These are phyloP conservation scores for Calcarius lapponicus DNA, from an alignment of 2,797 vertebrate genomes.

Conservation along the genomic window DNA sequence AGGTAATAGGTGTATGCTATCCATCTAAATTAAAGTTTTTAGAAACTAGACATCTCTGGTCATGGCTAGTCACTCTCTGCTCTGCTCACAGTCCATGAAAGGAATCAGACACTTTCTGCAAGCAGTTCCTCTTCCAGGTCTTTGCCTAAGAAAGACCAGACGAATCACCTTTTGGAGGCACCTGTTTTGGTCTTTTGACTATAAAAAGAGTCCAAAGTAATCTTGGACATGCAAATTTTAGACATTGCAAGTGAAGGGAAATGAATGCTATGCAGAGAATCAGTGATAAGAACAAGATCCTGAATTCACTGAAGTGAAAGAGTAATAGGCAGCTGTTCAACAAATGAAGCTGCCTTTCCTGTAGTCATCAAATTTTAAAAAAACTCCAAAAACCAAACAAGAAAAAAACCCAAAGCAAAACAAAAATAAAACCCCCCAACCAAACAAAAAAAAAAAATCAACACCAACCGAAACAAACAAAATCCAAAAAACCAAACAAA, in stretches of 20 bases:
- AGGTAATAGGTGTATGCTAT: not conserved
- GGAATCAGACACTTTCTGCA: not conserved
- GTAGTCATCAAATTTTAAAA: not conserved
- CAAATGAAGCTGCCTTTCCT: not conserved
- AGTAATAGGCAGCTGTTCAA: not conserved
- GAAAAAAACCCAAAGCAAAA: not conserved
- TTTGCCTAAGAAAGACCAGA: not conserved
- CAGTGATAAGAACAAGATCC: not conserved
- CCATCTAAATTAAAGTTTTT: not conserved
- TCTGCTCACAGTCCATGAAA: not conserved
- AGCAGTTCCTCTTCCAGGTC: not conserved
- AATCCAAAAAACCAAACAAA: not conserved
- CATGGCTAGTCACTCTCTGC: not conserved
- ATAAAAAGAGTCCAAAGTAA: not conserved
- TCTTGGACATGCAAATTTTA: not conserved
- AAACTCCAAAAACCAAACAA: not conserved
- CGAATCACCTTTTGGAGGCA: not conserved
- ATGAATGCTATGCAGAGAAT: rapidly evolving
- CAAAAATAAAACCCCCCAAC: no score
- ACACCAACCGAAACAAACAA: not conserved
- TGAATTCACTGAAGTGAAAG: not conserved
- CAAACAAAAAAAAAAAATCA: not conserved
- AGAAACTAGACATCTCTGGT: not conserved
- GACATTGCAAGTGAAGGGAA: not conserved
- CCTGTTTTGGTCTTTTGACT: not conserved